Base-by-base conservation (phyloP, 2,113 vertebrate species). In the Actenoides hombroni region DNA sequence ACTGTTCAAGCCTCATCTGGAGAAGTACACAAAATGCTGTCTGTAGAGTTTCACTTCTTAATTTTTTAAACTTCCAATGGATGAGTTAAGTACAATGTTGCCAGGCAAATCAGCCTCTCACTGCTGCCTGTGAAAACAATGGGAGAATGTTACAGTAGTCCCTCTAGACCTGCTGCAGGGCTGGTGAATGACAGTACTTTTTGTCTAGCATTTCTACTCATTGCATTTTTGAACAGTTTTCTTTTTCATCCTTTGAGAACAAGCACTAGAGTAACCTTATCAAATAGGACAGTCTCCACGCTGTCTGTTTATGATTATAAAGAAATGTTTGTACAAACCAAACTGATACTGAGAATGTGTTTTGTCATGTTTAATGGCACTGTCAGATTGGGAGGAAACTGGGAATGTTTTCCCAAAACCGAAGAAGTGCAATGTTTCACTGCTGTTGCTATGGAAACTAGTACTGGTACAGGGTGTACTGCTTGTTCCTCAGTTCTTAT, bases 371-470 rank as follows among this genome's bases (percentile, higher is more conserved):
- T 37, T 67, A 75, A 79, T 68, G 61, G 25, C 46, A 15, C 53
- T 5, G 2, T 79, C 54, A 80, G 16, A 60, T 2, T n/a, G 25
- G 40, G 71, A 88, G 24, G 63, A 71, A 94, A 83, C 21, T 28
- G 56, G 46, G 35, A 83, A 91, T 51, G 21, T 63, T 80, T 90
- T 68, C 73, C 76, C 71, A 76, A 73, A 64, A 68, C 53, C 80
- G 63, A 48, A 91, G 71, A 76, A 88, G 25, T 35, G 39, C 2
- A 5, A 24, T 79, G 42, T 88, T 95, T 94, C 39, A 15, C 49
- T 83, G 12, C 23, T 28, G 83, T 95, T 94, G 48, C 92, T 77
- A 60, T 83, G 92, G 87, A 76, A 92, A 91, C 37, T 26, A 70
- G 21, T 46, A 40, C 16, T 54, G 26, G 61, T 59, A 86, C 80